phyloP scores from a whole-genome alignment of 2,113 vertebrate species.

The Onychorhynchus coronatus region DNA sequence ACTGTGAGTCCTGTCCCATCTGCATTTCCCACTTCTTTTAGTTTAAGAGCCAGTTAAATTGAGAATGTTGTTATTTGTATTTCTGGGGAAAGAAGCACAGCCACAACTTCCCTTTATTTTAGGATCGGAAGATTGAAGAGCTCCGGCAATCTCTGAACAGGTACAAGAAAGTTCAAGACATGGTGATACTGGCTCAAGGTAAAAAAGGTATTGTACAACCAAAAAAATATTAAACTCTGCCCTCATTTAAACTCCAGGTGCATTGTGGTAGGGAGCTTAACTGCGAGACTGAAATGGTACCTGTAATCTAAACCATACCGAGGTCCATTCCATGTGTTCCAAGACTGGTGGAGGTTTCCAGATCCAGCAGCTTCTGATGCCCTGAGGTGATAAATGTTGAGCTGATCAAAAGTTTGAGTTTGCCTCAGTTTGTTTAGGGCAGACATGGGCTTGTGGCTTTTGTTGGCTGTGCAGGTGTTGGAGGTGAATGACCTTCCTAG shows the following conservation, averaged over 20 bases:
- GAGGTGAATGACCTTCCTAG: not conserved
- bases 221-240: not conserved
- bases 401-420: not conserved
- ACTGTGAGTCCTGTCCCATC: not conserved
- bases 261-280: not conserved
- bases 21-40: not conserved
- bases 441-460: not conserved
- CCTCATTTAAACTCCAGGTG: not conserved
- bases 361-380: not conserved
- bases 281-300: not conserved
- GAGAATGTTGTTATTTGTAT: not conserved
- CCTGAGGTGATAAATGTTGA: not conserved
- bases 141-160: slow-evolving; percentile 88
- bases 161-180: slow-evolving; percentile 95
- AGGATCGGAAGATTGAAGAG: slow-evolving; percentile 98
- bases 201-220: slow-evolving; percentile 81
- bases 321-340: not conserved
- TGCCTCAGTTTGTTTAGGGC: not conserved
- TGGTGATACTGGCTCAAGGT: slow-evolving; percentile 85
- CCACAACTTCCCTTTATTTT: not conserved
- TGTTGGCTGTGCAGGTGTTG: not conserved
- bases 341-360: not conserved
- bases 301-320: fast-evolving
- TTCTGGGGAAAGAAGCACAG: not conserved
- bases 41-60: not conserved